These are phyloP conservation scores for Cheilosia impressa DNA, from an alignment of 2,888 invertebrate species.

Conservation along the genomic window DNA sequence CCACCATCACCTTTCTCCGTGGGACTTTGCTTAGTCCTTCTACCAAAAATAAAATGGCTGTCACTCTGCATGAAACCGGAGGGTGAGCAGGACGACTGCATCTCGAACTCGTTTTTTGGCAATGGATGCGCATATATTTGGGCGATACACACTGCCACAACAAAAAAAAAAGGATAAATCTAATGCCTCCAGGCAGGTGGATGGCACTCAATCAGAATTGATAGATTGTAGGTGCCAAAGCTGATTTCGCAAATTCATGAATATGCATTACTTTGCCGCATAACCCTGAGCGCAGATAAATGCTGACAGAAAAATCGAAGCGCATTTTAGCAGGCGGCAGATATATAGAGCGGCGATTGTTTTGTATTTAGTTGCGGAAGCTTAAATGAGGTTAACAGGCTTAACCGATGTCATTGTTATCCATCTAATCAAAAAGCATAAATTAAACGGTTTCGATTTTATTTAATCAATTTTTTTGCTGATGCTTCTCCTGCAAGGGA, in stretches of 20 bases:
- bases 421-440: too few species aligned
- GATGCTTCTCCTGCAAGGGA: too few species aligned
- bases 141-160: slow-evolving; percentile 6
- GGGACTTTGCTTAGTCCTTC: slow-evolving; percentile 35
- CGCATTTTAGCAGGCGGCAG: neutral
- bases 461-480: too few species aligned
- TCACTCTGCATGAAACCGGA: slow-evolving; percentile 1
- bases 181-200: slow-evolving; percentile 69
- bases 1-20: neutral
- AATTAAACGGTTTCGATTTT: too few species aligned
- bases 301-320: slow-evolving; percentile 4
- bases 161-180: slow-evolving; percentile 49
- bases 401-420: neutral
- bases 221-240: slow-evolving; percentile 74
- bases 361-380: slow-evolving; percentile 1
- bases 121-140: slow-evolving; percentile 30
- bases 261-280: slow-evolving; percentile 64
- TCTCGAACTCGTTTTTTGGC: slow-evolving; percentile 30
- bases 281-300: slow-evolving; percentile 24
- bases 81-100: neutral
- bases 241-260: slow-evolving; percentile 70
- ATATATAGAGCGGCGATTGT: neutral
- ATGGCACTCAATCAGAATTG: slow-evolving; percentile 72
- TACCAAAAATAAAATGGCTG: slow-evolving; percentile 19
- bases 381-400: neutral